Evolutionary conservation across 2,888 invertebrate genomes (phyloP).

Genomic region (Psylliodes chrysocephalus): DNA sequence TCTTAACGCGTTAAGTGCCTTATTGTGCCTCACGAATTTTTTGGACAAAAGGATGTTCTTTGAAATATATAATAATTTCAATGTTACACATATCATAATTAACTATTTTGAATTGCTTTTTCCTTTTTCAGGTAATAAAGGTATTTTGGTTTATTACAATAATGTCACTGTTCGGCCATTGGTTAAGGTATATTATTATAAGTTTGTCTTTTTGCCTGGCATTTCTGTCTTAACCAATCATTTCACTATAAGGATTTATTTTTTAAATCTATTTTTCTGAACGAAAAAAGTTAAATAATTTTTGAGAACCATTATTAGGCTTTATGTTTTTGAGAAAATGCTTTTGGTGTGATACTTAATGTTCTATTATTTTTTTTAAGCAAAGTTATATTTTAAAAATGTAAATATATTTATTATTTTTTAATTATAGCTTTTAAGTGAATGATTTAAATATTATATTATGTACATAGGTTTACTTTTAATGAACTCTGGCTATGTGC

Average conservation of each 20-base stretch:
- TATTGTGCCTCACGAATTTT: too few species aligned
- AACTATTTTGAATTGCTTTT: too few species aligned
- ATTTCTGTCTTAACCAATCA: slow-evolving; percentile 39
- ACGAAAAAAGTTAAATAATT: slow-evolving; percentile 5
- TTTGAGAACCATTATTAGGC: slow-evolving; percentile 21
- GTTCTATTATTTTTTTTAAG: background rate
- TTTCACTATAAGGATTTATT: slow-evolving; percentile 32
- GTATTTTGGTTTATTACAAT: too few species aligned
- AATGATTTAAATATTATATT: background rate
- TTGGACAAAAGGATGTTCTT: too few species aligned
- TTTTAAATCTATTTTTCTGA: slow-evolving; percentile 8
- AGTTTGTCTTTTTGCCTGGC: slow-evolving; percentile 36
- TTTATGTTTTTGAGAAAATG: slow-evolving; percentile 34
- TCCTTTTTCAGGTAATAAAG: too few species aligned
- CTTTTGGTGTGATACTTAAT: slow-evolving; percentile 28
- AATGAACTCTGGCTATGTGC: background rate
- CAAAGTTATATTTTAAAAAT: background rate
- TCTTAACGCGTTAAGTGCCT: too few species aligned
- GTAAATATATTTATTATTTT: background rate
- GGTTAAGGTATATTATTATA: slow-evolving; percentile 32
- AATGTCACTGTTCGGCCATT: slow-evolving; percentile 8
- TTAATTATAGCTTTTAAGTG: too few species aligned
- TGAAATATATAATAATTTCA: too few species aligned
- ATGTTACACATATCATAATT: too few species aligned
- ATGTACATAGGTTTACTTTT: background rate